Conservation (phyloP, 1,140 invertebrate species). For the Armadillidium nasatum region DNA sequence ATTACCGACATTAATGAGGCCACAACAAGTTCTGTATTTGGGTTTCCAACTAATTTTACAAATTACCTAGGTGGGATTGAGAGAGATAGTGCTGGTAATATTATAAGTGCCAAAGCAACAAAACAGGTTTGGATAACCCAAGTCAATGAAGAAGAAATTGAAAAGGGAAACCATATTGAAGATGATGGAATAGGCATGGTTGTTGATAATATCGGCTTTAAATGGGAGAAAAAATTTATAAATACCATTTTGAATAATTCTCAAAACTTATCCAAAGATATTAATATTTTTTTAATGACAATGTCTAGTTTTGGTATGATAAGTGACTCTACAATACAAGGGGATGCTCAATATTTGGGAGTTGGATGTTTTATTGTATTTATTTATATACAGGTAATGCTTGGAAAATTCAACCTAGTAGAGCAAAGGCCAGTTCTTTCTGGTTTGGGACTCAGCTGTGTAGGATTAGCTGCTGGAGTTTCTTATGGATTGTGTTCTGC, state of each 20-base stretch:
- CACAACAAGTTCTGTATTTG: slow-evolving; percentile 58
- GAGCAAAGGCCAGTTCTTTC: slow-evolving; percentile 51
- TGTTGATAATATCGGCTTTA: slow-evolving; percentile 51
- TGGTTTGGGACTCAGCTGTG: slow-evolving; percentile 28
- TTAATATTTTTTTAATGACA: slow-evolving; percentile 40
- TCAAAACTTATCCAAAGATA: not conserved
- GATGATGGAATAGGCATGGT: slow-evolving; percentile 68
- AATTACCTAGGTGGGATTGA: slow-evolving; percentile 60
- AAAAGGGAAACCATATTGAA: slow-evolving; percentile 63
- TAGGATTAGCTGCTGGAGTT: slow-evolving; percentile 61
- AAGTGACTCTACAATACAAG: slow-evolving; percentile 50
- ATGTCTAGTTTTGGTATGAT: slow-evolving; percentile 41
- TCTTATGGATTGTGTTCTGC: slow-evolving; percentile 68
- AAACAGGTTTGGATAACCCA: slow-evolving; percentile 61
- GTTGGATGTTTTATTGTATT: slow-evolving; percentile 57
- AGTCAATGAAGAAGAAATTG: slow-evolving; percentile 62
- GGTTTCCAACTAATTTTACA: slow-evolving; percentile 61
- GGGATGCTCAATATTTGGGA: slow-evolving; percentile 54
- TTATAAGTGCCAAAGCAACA: slow-evolving; percentile 61
- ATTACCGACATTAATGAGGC: slow-evolving; percentile 35
- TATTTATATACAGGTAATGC: slow-evolving; percentile 56
- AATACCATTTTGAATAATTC: too few species aligned
- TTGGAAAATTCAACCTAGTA: slow-evolving; percentile 54
- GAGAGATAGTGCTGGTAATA: slow-evolving; percentile 57
- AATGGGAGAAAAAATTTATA: slow-evolving; percentile 34